Conservation (phyloP, 2,113 vertebrate genomes). For the Cryptomyrus ogoouensis region DNA sequence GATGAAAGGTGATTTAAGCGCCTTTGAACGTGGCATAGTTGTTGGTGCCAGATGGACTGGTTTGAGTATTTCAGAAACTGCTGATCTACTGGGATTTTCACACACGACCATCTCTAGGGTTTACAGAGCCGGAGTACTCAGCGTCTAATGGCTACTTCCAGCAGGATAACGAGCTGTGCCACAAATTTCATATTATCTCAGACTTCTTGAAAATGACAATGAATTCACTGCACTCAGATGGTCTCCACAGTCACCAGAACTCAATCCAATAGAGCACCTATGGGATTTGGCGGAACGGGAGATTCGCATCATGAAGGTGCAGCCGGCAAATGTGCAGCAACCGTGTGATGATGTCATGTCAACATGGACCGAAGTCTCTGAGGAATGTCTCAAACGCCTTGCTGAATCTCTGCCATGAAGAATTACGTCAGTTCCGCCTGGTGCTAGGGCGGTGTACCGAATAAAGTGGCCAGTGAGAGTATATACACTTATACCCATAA, state of each 20-base stretch:
- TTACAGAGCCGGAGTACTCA: background rate
- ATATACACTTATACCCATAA: background rate
- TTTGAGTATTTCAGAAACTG: background rate
- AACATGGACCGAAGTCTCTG: background rate
- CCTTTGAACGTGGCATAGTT: background rate
- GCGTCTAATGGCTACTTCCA: background rate
- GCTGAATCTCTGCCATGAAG: background rate
- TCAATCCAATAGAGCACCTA: background rate
- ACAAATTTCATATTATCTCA: background rate
- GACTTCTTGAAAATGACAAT: background rate
- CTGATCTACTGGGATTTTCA: background rate
- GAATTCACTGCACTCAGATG: background rate
- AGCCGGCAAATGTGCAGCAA: background rate
- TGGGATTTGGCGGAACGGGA: background rate
- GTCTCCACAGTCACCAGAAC: background rate
- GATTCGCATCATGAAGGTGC: background rate
- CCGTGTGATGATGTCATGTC: background rate
- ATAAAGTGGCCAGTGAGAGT: background rate
- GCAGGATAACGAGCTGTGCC: background rate
- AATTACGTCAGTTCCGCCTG: background rate
- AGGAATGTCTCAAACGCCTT: background rate
- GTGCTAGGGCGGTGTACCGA: background rate
- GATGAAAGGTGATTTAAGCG: background rate
- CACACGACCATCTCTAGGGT: background rate
- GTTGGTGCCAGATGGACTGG: background rate